Evolutionary conservation across 2,888 invertebrate genomes (phyloP).

Genomic region (Athetis lepigone): DNA sequence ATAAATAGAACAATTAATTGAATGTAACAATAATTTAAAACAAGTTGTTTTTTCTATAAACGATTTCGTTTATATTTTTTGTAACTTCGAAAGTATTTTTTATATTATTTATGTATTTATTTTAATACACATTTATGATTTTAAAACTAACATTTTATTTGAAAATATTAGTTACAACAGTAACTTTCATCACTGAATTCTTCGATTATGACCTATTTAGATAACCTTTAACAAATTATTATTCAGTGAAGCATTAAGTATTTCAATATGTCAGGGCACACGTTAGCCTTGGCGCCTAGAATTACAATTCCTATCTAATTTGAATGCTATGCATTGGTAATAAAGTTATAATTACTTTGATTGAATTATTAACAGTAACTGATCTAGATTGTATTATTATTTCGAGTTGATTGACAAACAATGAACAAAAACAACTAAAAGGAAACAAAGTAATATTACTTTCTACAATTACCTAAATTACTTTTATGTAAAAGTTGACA

Average conservation of each 20-base stretch:
- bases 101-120: too few relatives aligned
- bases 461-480: neutral
- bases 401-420: neutral
- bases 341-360: conserved; percentile 28
- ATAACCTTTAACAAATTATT: conserved; percentile 63
- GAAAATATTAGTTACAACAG: too few relatives aligned
- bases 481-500: neutral
- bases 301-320: conserved; percentile 68
- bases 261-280: conserved; percentile 67
- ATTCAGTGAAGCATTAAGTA: conserved; percentile 61
- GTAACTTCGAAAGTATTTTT: too few relatives aligned
- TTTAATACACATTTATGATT: too few relatives aligned
- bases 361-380: conserved; percentile 2
- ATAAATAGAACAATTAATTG: neutral
- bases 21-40: neutral
- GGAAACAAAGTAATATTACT: neutral
- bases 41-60: too few relatives aligned
- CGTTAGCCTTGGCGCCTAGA: conserved; percentile 70
- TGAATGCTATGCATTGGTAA: conserved; percentile 44
- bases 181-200: conserved; percentile 40
- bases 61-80: too few relatives aligned
- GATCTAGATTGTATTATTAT: neutral
- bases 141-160: neutral
- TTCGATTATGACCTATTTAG: conserved; percentile 55
- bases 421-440: too few relatives aligned